phyloP scores from a whole-genome alignment of 30 jellyfish, hydroid and myxozoan species.

The Catostylus mosaicus region DNA sequence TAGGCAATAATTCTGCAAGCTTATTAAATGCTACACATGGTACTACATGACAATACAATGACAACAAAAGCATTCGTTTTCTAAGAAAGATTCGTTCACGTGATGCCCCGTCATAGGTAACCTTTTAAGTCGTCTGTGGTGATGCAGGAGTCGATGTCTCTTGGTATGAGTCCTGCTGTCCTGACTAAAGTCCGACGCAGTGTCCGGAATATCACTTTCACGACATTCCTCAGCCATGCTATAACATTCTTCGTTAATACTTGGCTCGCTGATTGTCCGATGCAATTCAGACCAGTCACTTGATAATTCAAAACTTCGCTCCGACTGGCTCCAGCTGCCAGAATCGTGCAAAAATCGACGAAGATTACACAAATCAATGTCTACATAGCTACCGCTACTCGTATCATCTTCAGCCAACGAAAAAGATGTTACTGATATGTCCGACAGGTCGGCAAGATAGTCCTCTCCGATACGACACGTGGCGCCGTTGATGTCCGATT shows the following conservation, averaged over 20 bases:
- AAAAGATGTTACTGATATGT: conserved; percentile 44
- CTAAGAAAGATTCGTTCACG: conserved; percentile 62
- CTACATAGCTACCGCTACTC: conserved; percentile 55
- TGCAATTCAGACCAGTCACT: conserved; percentile 71
- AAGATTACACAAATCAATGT: conserved; percentile 37
- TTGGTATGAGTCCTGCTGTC: conserved; percentile 45
- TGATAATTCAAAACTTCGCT: conserved; percentile 52
- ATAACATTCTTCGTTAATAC: conserved; percentile 23
- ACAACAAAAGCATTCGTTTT: conserved; percentile 72
- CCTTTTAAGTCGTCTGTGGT: conserved; percentile 17
- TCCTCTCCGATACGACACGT: conserved; percentile 31
- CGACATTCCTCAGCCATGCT: conserved; percentile 75
- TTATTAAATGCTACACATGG: too few relatives aligned
- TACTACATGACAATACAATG: conserved; percentile 67
- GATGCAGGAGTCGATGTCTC: conserved; percentile 4
- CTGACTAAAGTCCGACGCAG: conserved; percentile 71
- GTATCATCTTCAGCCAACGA: conserved; percentile 64
- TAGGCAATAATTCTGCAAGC: too few relatives aligned
- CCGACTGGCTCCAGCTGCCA: conserved; percentile 52
- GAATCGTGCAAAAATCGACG: conserved; percentile 34
- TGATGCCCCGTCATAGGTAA: conserved; percentile 43
- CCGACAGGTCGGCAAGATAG: conserved; percentile 53
- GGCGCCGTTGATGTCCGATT: conserved; percentile 37
- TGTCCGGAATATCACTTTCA: conserved; percentile 66
- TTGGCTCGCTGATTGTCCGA: conserved; percentile 32